Conservation (phyloP, 1,140 invertebrate genomes). For the Oscheius sp. region DNA sequence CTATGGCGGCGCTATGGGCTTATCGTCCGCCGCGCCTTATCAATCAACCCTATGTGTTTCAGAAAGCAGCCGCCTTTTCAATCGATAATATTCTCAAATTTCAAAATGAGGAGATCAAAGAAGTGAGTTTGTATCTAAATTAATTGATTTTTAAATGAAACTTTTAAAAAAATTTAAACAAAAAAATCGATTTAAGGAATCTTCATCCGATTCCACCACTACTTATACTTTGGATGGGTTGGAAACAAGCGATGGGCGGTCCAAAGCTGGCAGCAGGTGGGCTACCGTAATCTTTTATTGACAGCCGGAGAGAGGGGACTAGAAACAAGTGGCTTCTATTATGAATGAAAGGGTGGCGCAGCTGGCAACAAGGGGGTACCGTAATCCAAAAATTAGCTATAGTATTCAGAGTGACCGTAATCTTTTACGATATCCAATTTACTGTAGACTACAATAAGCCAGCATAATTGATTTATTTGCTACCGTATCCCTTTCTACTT, state of each 20-base stretch:
- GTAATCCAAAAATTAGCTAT: too few species aligned
- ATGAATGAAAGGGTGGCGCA: too few species aligned
- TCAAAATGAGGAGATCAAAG: not conserved
- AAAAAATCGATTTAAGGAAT: not conserved
- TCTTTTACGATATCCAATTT: too few species aligned
- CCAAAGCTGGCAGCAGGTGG: not conserved
- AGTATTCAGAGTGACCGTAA: too few species aligned
- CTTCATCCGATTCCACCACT: not conserved
- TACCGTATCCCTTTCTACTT: too few species aligned
- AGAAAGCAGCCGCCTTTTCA: not conserved
- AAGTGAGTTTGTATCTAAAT: not conserved
- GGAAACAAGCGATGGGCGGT: not conserved
- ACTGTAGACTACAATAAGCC: too few species aligned
- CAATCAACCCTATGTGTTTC: not conserved
- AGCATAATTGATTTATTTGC: too few species aligned
- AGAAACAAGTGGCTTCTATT: too few species aligned
- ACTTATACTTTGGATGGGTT: not conserved
- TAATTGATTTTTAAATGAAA: too few species aligned
- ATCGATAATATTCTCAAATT: slow-evolving; percentile 21
- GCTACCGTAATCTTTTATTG: not conserved
- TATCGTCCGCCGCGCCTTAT: too few species aligned
- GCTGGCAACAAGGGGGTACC: too few species aligned
- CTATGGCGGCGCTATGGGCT: slow-evolving; percentile 46
- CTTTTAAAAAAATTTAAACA: too few species aligned
- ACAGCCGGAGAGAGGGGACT: not conserved